Evolutionary conservation across 2,113 vertebrate species (phyloP).

Genomic region (Indicator maculatus): DNA sequence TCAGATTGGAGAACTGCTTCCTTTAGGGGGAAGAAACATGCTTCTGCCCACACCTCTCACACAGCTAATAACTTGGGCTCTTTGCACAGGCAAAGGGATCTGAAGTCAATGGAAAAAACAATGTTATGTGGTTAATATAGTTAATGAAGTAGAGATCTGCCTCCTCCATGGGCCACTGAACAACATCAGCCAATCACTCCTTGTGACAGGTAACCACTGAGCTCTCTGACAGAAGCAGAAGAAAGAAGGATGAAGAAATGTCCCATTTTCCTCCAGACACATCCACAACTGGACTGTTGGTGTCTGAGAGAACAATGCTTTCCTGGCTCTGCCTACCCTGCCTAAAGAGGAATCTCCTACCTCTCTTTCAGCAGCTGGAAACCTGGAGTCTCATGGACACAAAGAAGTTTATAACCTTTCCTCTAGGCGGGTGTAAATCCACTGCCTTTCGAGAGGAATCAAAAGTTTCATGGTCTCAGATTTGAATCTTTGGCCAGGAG

Average conservation of each 20-base stretch:
- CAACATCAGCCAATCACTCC: background rate
- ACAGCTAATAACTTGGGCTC: background rate
- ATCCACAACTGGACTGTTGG: background rate
- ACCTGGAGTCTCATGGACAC: background rate
- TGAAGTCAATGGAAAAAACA: background rate
- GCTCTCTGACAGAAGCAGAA: background rate
- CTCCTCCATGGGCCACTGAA: background rate
- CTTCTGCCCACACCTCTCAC: background rate
- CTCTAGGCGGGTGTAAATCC: background rate
- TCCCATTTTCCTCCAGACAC: background rate
- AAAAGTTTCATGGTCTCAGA: background rate
- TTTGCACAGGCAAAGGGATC: background rate
- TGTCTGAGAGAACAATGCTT: background rate
- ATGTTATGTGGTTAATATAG: background rate
- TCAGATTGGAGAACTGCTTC: background rate
- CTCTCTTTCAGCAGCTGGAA: background rate
- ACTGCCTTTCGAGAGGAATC: background rate
- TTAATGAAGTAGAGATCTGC: background rate
- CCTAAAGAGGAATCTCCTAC: background rate
- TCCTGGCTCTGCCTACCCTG: background rate
- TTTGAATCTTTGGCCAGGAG: background rate
- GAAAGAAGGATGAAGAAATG: background rate
- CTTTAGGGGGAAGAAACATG: conserved; percentile 7
- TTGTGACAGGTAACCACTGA: background rate
- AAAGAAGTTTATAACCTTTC: background rate